phyloP scores from a whole-genome alignment of 1,140 invertebrate species.

The Ladona fulva region DNA sequence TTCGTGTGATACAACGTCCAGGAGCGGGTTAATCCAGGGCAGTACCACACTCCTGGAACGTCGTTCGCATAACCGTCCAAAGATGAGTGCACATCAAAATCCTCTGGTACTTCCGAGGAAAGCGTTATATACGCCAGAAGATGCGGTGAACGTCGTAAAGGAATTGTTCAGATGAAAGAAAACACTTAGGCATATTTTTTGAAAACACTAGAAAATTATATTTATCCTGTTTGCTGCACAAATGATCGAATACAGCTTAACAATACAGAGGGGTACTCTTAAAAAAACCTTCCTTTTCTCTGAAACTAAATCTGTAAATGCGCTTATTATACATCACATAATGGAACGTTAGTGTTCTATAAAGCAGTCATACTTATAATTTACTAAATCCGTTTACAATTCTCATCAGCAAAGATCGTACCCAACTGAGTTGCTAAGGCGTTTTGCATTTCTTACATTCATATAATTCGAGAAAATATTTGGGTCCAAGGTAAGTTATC shows the following conservation, averaged over 20 bases:
- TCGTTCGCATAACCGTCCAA: too few relatives aligned
- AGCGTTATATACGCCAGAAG: background rate
- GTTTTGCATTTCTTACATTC: background rate
- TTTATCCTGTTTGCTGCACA: background rate
- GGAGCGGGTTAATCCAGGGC: too few relatives aligned
- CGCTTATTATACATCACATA: background rate
- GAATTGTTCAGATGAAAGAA: background rate
- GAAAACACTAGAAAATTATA: conserved; percentile 10
- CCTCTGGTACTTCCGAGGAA: background rate
- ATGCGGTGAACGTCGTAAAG: too few relatives aligned
- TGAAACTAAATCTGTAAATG: background rate
- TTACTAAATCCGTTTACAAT: background rate
- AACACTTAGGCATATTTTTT: background rate
- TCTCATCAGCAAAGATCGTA: background rate
- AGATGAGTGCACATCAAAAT: background rate
- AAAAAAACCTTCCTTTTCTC: background rate
- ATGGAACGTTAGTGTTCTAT: conserved; percentile 5
- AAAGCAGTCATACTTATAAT: conserved; percentile 7
- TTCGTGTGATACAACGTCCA: too few relatives aligned
- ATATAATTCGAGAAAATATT: background rate
- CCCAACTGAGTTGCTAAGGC: conserved; percentile 5
- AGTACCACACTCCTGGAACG: too few relatives aligned
- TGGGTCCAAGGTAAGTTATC: background rate
- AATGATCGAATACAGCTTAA: background rate
- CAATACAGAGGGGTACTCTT: conserved; percentile 4